Evolutionary conservation across 1,140 invertebrate species (phyloP).

Genomic region (Copidosoma floridanum): DNA sequence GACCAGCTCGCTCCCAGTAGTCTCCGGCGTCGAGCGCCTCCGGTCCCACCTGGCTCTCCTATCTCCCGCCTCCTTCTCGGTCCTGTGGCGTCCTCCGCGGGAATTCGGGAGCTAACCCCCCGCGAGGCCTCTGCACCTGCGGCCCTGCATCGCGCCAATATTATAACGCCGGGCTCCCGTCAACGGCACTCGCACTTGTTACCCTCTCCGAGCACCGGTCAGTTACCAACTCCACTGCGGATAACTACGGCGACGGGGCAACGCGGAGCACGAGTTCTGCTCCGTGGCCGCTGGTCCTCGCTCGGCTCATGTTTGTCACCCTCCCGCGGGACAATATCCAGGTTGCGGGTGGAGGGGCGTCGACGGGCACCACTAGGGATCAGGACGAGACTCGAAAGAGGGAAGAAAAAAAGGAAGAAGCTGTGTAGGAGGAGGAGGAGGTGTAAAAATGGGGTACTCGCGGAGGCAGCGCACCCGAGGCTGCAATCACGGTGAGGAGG

Average conservation of each 20-base stretch:
- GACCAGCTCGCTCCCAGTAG: slow-evolving; percentile 49
- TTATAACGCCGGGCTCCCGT: slow-evolving; percentile 46
- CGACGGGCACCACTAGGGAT: too few relatives aligned
- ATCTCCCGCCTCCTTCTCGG: neutral
- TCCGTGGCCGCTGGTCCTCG: slow-evolving; percentile 41
- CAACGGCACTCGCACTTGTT: too few relatives aligned
- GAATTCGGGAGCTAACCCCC: slow-evolving; percentile 12
- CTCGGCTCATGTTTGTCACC: slow-evolving; percentile 35
- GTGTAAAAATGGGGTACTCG: slow-evolving; percentile 28
- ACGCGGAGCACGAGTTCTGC: too few relatives aligned
- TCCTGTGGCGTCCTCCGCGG: neutral
- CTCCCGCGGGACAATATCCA: too few relatives aligned
- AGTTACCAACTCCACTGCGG: too few relatives aligned
- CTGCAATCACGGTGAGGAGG: too few relatives aligned
- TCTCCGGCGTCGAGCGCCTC: slow-evolving; percentile 6
- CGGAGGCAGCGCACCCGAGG: too few relatives aligned
- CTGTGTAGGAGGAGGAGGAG: neutral
- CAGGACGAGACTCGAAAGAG: neutral
- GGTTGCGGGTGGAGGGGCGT: neutral
- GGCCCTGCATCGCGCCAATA: too few relatives aligned
- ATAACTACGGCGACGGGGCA: too few relatives aligned
- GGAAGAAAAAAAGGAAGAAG: neutral
- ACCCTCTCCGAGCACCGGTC: too few relatives aligned
- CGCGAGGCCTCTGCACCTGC: slow-evolving; percentile 21
- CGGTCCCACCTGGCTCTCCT: slow-evolving; percentile 9